Evolutionary conservation across 2,113 vertebrate species (phyloP).

Genomic region (Neodontobutis hainanensis): DNA sequence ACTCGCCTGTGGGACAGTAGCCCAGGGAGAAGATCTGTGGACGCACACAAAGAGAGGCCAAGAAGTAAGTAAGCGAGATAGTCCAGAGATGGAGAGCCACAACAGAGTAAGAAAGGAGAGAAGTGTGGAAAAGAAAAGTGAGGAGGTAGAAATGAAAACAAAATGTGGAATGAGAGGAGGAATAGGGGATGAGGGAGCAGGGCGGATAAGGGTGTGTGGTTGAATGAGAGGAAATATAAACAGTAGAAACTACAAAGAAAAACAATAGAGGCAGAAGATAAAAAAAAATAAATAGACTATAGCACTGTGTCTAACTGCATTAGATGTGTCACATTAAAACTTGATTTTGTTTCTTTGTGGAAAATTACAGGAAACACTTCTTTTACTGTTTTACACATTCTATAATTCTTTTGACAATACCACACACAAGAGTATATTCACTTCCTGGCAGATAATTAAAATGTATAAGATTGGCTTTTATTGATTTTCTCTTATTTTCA

Average conservation of each 20-base stretch:
- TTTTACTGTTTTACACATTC: too few species aligned
- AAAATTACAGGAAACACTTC: too few species aligned
- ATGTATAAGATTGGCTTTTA: too few species aligned
- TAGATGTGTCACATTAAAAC: too few species aligned
- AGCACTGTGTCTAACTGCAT: neutral
- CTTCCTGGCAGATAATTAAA: too few species aligned
- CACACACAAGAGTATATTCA: too few species aligned
- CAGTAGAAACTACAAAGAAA: conserved; percentile 23
- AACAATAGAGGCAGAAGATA: neutral
- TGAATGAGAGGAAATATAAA: conserved; percentile 3
- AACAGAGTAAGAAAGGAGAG: neutral
- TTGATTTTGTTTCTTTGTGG: too few species aligned
- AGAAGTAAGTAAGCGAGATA: neutral
- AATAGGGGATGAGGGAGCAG: conserved; percentile 20
- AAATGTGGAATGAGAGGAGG: conserved; percentile 6
- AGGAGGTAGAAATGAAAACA: conserved; percentile 20
- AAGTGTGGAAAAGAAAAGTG: neutral
- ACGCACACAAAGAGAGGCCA: neutral
- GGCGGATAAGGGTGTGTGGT: conserved; percentile 15
- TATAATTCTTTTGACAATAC: too few species aligned
- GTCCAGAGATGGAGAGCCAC: neutral
- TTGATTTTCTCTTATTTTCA: too few species aligned
- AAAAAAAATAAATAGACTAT: neutral
- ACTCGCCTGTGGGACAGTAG: conserved; percentile 81
- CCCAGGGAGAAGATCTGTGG: conserved; percentile 80